Base-by-base conservation (phyloP, 1,140 invertebrate genomes). In the Melipona quadrifasciata region DNA sequence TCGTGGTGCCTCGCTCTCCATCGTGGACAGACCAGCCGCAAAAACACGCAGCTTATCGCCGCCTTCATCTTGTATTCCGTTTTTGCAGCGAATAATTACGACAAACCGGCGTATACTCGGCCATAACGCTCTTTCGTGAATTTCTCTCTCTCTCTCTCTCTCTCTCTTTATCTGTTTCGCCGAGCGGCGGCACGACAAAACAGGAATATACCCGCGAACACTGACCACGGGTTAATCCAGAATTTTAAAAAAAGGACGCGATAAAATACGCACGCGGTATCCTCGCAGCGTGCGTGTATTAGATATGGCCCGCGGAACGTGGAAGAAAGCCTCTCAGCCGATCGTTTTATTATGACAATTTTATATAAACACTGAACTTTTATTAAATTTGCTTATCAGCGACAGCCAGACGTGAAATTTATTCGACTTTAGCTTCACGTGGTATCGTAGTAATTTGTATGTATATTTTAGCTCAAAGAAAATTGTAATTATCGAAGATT, bases 51-150 rank as follows among this genome's bases (percentile, higher is more conserved):
- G 61, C 58, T 83, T 83, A 83, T 83, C 82, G 74, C 75, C 53
- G 74, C 55, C 74, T 68, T 68, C 75, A 68, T 77, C 74, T 78
- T 71, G 75, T 70, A 83, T 79, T 83, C 75, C 11, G 58, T 82
- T 82, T 82, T 79, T 79, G 55, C 82, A 1, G n/a, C n/a, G 75
- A 78, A 71, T 83, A 83, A 83, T 83, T 78, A 61, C 75, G 57
- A 78, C 82, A 78, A 83, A 78, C 75, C 76, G n/a, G 75, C 58
- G 16, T 83, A 58, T 51, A 75, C 39, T 39, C 67, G 5, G 5
- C 68, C 31, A 31, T 31, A 31, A 31, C 31, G 31, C 31, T 31
- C 31, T 2, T 31, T 31, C 3, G 5, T 58, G 67, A 11, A 24
- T 14, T 17, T 57, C 12, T n/a, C 24, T 51, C 39, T 51, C 27